phyloP scores from a whole-genome alignment of 2,797 vertebrate species.

The Hippoglossus hippoglossus region DNA sequence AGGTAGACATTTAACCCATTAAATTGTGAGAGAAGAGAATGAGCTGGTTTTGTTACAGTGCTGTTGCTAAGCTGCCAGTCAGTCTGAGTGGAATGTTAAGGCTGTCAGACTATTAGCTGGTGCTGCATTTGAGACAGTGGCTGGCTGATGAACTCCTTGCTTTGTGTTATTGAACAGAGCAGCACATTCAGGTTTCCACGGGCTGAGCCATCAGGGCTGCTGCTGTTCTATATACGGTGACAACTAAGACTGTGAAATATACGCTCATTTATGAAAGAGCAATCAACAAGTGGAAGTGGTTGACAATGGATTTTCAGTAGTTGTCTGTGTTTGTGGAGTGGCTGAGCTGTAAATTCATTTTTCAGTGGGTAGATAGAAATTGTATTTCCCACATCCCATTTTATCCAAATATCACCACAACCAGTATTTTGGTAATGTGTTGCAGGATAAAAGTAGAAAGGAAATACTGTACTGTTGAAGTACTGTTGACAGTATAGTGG shows the following conservation, averaged over 20 bases:
- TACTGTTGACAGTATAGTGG: background rate
- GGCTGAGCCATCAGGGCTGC: conserved; percentile 16
- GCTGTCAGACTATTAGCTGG: conserved; percentile 82
- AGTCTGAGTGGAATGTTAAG: conserved; percentile 67
- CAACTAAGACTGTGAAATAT: conserved; percentile 5
- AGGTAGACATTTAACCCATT: background rate
- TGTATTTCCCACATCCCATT: background rate
- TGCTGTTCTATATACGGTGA: background rate
- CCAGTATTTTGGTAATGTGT: background rate
- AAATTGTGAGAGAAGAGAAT: background rate
- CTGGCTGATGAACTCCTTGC: conserved; percentile 60
- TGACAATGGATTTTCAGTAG: background rate
- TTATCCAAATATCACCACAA: background rate
- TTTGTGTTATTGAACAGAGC: conserved; percentile 48
- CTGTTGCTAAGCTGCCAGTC: conserved; percentile 21
- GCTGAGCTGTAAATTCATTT: background rate
- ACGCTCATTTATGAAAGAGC: background rate
- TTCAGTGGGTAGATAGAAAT: background rate
- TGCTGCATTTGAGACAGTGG: conserved; percentile 70
- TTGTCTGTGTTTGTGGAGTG: background rate
- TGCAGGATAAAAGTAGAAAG: background rate
- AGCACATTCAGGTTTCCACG: conserved; percentile 29
- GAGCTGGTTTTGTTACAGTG: conserved; percentile 2
- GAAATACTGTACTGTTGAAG: background rate
- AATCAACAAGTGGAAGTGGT: background rate